Conservation (phyloP, 2,888 invertebrate species). For the Sarcophaga variegata region DNA sequence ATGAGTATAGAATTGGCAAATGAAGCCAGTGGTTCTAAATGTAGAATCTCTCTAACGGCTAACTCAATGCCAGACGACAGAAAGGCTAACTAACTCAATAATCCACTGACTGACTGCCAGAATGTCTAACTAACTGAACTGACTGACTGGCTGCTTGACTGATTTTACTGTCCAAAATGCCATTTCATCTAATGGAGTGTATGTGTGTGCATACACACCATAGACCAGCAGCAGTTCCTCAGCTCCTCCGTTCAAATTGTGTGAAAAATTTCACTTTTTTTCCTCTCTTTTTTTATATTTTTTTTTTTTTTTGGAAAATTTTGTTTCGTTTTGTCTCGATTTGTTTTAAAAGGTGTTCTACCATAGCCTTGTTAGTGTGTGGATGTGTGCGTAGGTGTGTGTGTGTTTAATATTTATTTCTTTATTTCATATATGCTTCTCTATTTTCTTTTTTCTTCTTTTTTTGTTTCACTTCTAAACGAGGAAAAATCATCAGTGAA, state of each 20-base stretch:
- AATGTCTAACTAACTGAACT: constrained; percentile 20
- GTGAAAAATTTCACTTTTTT: constrained; percentile 16
- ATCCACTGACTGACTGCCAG: constrained; percentile 11
- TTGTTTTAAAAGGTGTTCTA: too few relatives aligned
- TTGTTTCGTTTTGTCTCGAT: constrained; percentile 3
- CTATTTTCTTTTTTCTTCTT: too few relatives aligned
- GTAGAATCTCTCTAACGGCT: not conserved
- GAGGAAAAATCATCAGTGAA: too few relatives aligned
- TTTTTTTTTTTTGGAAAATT: constrained; percentile 12
- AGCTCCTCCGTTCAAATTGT: not conserved
- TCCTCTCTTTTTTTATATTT: not conserved
- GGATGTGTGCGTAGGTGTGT: too few relatives aligned
- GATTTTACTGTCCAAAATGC: constrained; percentile 59
- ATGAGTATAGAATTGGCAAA: constrained; percentile 30
- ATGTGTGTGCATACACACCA: not conserved
- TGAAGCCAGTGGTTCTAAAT: constrained; percentile 34
- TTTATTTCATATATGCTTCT: too few relatives aligned
- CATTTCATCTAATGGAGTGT: constrained; percentile 35
- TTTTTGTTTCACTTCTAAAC: too few relatives aligned
- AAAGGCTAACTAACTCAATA: constrained; percentile 24
- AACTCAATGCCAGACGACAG: constrained; percentile 11
- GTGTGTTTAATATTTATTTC: too few relatives aligned
- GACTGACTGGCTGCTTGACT: constrained; percentile 23
- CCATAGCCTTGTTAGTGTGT: too few relatives aligned
- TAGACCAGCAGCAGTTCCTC: constrained; percentile 23